Conservation (phyloP, 2,113 vertebrate species). For the Semnornis frantzii region DNA sequence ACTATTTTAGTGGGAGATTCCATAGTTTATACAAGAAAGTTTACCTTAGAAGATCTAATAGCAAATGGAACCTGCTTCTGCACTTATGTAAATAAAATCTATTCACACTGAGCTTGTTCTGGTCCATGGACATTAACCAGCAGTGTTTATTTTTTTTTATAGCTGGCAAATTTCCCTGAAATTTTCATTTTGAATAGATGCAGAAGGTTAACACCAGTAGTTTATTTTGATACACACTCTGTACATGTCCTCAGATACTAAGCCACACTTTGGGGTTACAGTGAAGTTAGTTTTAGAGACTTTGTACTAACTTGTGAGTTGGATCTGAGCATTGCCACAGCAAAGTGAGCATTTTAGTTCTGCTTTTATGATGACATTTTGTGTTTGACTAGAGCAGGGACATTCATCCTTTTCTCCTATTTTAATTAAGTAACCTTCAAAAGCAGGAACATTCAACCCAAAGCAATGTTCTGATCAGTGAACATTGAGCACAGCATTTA, state of each 20-base stretch:
- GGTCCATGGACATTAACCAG: constrained; percentile 60
- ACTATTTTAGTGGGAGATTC: constrained; percentile 59
- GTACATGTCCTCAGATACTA: not conserved
- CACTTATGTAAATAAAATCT: constrained; percentile 69
- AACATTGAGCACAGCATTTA: not conserved
- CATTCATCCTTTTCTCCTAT: constrained; percentile 26
- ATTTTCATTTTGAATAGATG: constrained; percentile 63
- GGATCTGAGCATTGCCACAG: not conserved
- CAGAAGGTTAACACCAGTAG: constrained; percentile 49
- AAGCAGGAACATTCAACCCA: not conserved
- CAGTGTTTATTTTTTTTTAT: constrained; percentile 63
- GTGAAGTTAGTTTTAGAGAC: not conserved
- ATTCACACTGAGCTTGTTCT: constrained; percentile 47
- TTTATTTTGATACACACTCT: constrained; percentile 58
- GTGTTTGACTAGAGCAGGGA: not conserved
- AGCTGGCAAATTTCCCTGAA: constrained; percentile 67
- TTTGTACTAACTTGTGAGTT: not conserved
- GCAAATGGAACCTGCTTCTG: constrained; percentile 64
- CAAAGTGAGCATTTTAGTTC: constrained; percentile 3
- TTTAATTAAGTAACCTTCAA: constrained; percentile 51
- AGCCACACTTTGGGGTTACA: constrained; percentile 4
- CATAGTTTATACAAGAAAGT: constrained; percentile 66
- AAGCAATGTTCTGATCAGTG: not conserved
- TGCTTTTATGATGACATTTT: constrained; percentile 22
- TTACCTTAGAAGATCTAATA: constrained; percentile 67